Conservation (phyloP, 1,140 invertebrate species). For the Ips nitidus region DNA sequence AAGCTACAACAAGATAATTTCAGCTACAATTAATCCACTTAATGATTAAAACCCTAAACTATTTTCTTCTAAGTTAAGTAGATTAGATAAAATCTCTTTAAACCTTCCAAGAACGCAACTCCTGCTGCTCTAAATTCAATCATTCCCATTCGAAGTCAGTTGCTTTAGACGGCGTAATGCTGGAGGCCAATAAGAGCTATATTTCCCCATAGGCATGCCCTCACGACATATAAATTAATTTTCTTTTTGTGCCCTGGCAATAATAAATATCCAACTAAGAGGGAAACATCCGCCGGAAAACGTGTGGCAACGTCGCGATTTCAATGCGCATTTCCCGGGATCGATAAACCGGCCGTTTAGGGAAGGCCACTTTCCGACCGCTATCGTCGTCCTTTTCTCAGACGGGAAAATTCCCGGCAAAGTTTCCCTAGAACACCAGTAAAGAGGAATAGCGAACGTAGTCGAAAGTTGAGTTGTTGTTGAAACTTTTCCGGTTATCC, state of each 20-base stretch:
- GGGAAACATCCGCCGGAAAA: neutral
- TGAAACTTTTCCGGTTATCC: no score
- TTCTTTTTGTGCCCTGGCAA: conserved; percentile 14
- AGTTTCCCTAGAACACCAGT: neutral
- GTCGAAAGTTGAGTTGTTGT: neutral
- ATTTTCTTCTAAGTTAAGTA: neutral
- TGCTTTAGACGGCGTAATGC: neutral
- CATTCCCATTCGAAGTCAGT: neutral
- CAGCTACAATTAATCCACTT: no score
- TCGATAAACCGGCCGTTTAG: conserved; percentile 10
- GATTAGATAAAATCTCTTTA: neutral
- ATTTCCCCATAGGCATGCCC: conserved; percentile 1
- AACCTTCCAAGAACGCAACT: no score
- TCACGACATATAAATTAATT: conserved; percentile 9
- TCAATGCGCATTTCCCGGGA: conserved; percentile 28
- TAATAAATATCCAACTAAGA: conserved; percentile 19
- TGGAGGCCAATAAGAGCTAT: neutral
- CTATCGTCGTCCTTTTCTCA: neutral
- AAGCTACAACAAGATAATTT: no score
- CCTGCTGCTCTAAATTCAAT: no score
- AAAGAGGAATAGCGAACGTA: neutral
- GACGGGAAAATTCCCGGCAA: no score
- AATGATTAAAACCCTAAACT: no score
- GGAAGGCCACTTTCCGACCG: conserved; percentile 9
- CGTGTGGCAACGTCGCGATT: conserved; percentile 16